Evolutionary conservation across 2,888 invertebrate species (phyloP).

Genomic region (Athripsodes cinereus): DNA sequence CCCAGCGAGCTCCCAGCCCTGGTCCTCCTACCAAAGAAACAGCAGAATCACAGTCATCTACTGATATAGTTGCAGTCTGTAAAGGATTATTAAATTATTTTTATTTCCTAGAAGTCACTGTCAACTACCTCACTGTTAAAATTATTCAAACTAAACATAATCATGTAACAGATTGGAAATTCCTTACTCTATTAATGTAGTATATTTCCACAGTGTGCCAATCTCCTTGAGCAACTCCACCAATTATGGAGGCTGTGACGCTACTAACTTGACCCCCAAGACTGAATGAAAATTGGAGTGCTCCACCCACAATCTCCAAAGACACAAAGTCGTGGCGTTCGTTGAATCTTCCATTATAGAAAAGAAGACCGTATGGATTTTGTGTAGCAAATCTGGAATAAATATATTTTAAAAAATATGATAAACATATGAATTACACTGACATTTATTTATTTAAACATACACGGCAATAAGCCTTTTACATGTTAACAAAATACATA

Average conservation of each 20-base stretch:
- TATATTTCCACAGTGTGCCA: slow-evolving; percentile 85
- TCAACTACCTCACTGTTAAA: no score
- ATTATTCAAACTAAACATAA: not conserved
- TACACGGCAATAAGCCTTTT: no score
- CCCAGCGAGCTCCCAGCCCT: slow-evolving; percentile 67
- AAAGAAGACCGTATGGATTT: slow-evolving; percentile 70
- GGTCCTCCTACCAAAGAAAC: slow-evolving; percentile 67
- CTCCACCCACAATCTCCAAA: slow-evolving; percentile 70
- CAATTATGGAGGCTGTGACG: slow-evolving; percentile 59
- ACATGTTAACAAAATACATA: no score
- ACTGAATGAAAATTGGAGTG: slow-evolving; percentile 79
- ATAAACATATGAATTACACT: not conserved
- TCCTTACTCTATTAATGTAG: slow-evolving; percentile 71
- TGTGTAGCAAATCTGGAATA: slow-evolving; percentile 83
- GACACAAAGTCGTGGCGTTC: slow-evolving; percentile 92
- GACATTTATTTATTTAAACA: no score
- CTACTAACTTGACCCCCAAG: slow-evolving; percentile 71
- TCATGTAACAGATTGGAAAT: not conserved
- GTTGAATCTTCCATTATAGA: slow-evolving; percentile 95
- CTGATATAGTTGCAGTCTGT: slow-evolving; percentile 71
- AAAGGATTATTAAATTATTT: slow-evolving; percentile 20
- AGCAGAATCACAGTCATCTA: slow-evolving; percentile 85
- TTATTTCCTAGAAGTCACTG: not conserved
- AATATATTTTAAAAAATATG: not conserved
- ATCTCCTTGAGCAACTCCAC: slow-evolving; percentile 75